phyloP scores from a whole-genome alignment of 2,113 vertebrate species.

The Brienomyrus brachyistius region DNA sequence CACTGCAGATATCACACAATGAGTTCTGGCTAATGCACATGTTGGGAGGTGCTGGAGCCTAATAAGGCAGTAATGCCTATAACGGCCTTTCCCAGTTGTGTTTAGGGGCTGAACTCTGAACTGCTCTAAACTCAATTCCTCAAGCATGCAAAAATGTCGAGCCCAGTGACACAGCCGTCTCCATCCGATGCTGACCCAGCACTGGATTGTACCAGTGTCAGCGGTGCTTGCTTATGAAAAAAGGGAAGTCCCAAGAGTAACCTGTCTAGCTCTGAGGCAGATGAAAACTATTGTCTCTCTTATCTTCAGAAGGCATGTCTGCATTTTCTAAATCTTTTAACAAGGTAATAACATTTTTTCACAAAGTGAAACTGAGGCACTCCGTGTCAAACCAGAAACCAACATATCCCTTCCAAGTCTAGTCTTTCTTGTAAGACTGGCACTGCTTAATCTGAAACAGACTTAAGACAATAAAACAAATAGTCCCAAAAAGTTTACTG shows the following conservation, averaged over 20 bases:
- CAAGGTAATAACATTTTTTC: slow-evolving; percentile 11
- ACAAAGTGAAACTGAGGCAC: neutral
- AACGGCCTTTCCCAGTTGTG: neutral
- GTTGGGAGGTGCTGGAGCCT: neutral
- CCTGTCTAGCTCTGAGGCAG: neutral
- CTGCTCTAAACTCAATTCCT: neutral
- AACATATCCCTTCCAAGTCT: neutral
- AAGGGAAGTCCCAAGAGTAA: neutral
- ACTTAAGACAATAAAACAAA: neutral
- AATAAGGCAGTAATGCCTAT: neutral
- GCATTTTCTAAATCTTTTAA: neutral
- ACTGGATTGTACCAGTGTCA: neutral
- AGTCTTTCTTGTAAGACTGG: neutral
- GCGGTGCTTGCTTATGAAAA: neutral
- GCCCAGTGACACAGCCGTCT: neutral
- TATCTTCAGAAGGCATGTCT: neutral
- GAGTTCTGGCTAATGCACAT: slow-evolving; percentile 8
- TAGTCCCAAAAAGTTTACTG: neutral
- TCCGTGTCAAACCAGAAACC: neutral
- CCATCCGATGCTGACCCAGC: neutral
- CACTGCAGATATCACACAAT: neutral
- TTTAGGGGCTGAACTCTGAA: neutral
- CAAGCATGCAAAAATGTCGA: neutral
- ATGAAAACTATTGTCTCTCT: slow-evolving; percentile 9
- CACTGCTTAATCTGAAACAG: neutral